Percentiles rank a stretch among this genome's conserved stretches.
Conservation (phyloP, 2,113 vertebrate genomes). For the Acanthochromis polyacanthus region DNA sequence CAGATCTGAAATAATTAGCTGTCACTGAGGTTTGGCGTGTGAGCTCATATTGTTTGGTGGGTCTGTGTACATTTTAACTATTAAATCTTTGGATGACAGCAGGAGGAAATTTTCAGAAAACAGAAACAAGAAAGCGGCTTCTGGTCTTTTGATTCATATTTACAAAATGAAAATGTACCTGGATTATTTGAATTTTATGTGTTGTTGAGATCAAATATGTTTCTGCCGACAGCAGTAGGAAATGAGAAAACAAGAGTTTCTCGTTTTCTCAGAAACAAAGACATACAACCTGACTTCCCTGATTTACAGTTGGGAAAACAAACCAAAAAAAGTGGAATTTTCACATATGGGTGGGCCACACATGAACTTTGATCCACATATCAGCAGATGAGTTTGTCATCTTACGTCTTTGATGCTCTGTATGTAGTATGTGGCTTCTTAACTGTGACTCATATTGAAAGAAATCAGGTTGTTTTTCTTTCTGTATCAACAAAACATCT, state of each 20-base stretch:
- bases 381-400: background rate
- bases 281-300: too few relatives aligned
- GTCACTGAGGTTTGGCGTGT: slow-evolving; percentile 3
- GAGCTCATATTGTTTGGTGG: slow-evolving; percentile 1
- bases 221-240: background rate
- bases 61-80: background rate
- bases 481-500: too few relatives aligned
- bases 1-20: slow-evolving; percentile 25
- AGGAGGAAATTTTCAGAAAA: background rate
- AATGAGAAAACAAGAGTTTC: background rate
- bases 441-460: too few relatives aligned
- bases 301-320: background rate
- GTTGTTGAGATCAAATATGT: background rate
- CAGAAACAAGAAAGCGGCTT: background rate
- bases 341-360: too few relatives aligned
- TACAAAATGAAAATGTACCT: background rate
- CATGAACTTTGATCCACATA: background rate
- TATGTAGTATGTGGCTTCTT: too few relatives aligned
- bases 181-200: background rate
- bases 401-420: too few relatives aligned
- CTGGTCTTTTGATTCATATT: background rate
- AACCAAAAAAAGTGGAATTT: background rate
- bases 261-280: background rate
- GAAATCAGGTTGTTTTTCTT: too few relatives aligned
- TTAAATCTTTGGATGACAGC: background rate